phyloP scores from a whole-genome alignment of 2,797 vertebrate species.

The Enteromius mattozi region DNA sequence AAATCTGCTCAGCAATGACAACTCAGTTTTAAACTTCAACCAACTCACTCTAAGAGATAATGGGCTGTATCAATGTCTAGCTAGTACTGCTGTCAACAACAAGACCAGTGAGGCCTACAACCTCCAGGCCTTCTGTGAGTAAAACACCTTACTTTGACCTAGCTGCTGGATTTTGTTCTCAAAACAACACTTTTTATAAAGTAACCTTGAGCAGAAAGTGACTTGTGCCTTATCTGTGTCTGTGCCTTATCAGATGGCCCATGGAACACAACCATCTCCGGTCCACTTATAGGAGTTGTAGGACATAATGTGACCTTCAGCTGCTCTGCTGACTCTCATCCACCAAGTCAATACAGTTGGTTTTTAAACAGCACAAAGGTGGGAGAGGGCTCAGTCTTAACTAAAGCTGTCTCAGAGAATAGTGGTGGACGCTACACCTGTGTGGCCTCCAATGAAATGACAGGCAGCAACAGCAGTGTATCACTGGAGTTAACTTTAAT shows the following conservation, averaged over 20 bases:
- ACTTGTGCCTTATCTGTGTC: constrained; percentile 28
- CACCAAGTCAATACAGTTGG: constrained; percentile 70
- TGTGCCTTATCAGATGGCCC: constrained; percentile 54
- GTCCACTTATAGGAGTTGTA: constrained; percentile 55
- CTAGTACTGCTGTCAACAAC: constrained; percentile 70
- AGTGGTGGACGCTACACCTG: constrained; percentile 73
- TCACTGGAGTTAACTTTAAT: not conserved
- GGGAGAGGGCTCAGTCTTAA: constrained; percentile 52
- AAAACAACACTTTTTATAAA: not conserved
- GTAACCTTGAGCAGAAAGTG: not conserved
- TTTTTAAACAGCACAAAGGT: constrained; percentile 61
- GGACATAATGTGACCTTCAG: constrained; percentile 48
- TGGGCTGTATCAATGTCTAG: constrained; percentile 71
- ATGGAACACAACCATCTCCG: constrained; percentile 53
- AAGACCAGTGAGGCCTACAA: constrained; percentile 64
- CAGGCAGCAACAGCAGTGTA: constrained; percentile 55
- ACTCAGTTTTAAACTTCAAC: constrained; percentile 65
- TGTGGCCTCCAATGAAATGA: constrained; percentile 70
- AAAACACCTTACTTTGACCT: not conserved
- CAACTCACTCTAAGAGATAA: constrained; percentile 62
- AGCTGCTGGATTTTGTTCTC: not conserved
- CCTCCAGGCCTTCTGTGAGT: constrained; percentile 73
- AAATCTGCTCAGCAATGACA: constrained; percentile 57
- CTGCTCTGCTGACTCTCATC: constrained; percentile 70
- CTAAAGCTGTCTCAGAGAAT: constrained; percentile 39